Conservation (phyloP, 2,113 vertebrate genomes). For the Mobula birostris region DNA sequence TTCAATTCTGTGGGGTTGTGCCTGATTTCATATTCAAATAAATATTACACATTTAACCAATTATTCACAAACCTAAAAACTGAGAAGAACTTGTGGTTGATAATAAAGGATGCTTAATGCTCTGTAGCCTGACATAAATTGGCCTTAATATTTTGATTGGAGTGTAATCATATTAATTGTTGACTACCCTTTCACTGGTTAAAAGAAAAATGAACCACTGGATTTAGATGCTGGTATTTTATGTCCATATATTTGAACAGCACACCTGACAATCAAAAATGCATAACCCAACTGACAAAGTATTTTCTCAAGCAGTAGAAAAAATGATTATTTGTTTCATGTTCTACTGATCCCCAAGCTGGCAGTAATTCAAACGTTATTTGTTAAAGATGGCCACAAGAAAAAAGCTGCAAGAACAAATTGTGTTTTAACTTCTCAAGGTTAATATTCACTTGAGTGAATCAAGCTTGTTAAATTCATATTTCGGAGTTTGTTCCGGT, state of each 20-base stretch:
- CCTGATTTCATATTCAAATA: not conserved
- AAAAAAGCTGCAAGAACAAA: not conserved
- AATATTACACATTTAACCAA: not conserved
- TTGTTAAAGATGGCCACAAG: not conserved
- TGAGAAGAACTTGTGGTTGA: not conserved
- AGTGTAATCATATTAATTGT: not conserved
- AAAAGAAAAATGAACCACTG: not conserved
- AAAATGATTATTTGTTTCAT: not conserved
- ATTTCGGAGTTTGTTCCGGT: not conserved
- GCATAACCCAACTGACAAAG: too few species aligned
- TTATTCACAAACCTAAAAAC: not conserved
- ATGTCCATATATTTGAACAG: not conserved
- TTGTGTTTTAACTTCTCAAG: too few species aligned
- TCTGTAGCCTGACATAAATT: not conserved
- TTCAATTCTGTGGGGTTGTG: not conserved
- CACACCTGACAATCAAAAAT: not conserved
- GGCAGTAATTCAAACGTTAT: not conserved
- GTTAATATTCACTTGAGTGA: not conserved
- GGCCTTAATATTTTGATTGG: not conserved
- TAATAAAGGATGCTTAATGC: not conserved
- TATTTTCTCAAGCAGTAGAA: not conserved
- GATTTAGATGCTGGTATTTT: not conserved
- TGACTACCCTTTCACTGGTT: not conserved
- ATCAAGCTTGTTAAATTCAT: not conserved
- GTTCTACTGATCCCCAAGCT: not conserved